Evolutionary conservation across 2,888 invertebrate genomes (phyloP).

Genomic region (Tenthredo scrophulariae): DNA sequence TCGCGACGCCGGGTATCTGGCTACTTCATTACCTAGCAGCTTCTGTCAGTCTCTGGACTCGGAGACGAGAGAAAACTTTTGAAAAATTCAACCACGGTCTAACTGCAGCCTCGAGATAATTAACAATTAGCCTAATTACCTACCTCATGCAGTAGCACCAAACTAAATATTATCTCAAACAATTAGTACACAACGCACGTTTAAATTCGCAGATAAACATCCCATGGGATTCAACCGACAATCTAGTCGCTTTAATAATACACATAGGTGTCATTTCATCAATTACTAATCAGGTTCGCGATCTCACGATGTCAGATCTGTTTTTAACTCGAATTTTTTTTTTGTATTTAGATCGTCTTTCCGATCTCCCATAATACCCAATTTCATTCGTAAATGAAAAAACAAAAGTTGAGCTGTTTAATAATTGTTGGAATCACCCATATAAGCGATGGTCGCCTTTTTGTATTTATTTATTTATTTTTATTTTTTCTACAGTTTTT

Average conservation of each 20-base stretch:
- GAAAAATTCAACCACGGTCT: conserved; percentile 38
- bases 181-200: not conserved
- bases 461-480: too few relatives aligned
- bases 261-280: not conserved
- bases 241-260: not conserved
- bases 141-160: not conserved
- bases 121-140: conserved; percentile 48
- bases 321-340: too few relatives aligned
- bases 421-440: too few relatives aligned
- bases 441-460: too few relatives aligned
- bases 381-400: too few relatives aligned
- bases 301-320: too few relatives aligned
- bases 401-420: too few relatives aligned
- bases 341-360: too few relatives aligned
- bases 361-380: too few relatives aligned
- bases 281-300: not conserved
- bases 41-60: not conserved
- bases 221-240: not conserved
- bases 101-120: conserved; percentile 25
- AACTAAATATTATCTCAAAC: conserved; percentile 11
- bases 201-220: not conserved
- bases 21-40: not conserved
- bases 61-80: conserved; percentile 16
- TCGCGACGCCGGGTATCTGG: not conserved
- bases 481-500: not conserved